Evolutionary conservation across 2,113 vertebrate genomes (phyloP).

Genomic region (Sterrhoptilus dennistouni): DNA sequence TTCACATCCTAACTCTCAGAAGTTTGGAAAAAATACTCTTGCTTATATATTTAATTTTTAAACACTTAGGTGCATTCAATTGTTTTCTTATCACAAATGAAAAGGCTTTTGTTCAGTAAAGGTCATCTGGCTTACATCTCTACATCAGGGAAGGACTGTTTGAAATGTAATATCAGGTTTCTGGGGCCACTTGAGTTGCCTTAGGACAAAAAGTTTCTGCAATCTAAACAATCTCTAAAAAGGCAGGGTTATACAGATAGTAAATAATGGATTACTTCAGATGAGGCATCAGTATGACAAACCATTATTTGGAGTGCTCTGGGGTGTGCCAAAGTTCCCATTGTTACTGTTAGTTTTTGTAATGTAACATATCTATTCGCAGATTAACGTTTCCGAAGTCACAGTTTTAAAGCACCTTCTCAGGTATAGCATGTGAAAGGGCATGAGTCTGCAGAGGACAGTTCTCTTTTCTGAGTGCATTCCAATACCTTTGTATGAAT

Average conservation of each 20-base stretch:
- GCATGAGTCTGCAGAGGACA: not conserved
- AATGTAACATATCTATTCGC: not conserved
- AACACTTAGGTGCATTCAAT: not conserved
- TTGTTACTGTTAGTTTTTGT: not conserved
- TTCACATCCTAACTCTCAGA: not conserved
- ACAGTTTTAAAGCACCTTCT: not conserved
- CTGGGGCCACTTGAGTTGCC: not conserved
- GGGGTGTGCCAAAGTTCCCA: not conserved
- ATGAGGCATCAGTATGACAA: slow-evolving; percentile 6
- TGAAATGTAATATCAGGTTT: not conserved
- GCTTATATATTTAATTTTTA: not conserved
- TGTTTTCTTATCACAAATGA: not conserved
- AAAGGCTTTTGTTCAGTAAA: not conserved
- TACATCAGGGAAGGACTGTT: not conserved
- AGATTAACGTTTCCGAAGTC: not conserved
- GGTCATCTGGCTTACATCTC: not conserved
- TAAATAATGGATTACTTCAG: slow-evolving; percentile 44
- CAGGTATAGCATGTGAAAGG: not conserved
- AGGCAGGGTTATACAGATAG: not conserved
- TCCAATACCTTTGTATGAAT: not conserved
- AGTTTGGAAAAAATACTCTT: not conserved
- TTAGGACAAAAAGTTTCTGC: not conserved
- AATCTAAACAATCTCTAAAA: not conserved
- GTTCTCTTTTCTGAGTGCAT: not conserved
- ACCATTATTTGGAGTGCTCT: not conserved